phyloP scores from a whole-genome alignment of 2,797 vertebrate species.

The Hypotaenidia philippensis region DNA sequence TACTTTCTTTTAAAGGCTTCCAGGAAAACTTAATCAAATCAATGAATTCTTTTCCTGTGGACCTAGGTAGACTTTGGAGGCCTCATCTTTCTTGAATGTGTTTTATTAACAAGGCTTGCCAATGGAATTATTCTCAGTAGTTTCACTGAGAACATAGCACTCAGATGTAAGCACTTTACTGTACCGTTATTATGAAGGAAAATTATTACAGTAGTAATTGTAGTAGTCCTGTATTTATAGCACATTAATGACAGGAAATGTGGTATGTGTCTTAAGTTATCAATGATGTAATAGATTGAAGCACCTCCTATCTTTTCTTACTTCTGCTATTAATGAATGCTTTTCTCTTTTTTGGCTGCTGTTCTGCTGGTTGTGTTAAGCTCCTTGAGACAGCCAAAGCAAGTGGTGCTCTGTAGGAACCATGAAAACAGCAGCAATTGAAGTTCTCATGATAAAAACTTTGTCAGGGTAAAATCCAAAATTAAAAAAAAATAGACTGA shows the following conservation, averaged over 20 bases:
- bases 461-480: neutral
- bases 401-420: neutral
- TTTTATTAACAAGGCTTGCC: neutral
- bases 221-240: constrained; percentile 12
- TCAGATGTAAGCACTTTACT: neutral
- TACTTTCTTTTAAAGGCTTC: neutral
- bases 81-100: neutral
- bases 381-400: neutral
- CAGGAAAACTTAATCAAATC: neutral
- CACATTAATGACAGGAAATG: neutral
- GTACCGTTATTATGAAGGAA: neutral
- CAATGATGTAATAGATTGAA: neutral
- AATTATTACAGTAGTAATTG: neutral
- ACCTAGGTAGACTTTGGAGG: neutral
- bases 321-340: neutral
- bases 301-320: neutral
- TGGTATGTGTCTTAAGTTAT: neutral
- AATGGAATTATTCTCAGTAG: neutral
- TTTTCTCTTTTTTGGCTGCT: neutral
- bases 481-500: neutral
- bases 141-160: neutral
- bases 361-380: neutral
- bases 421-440: neutral
- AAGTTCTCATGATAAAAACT: neutral
- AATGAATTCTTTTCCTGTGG: neutral